Base-by-base conservation (phyloP, 2,113 vertebrate species). In the Spilogale gracilis region DNA sequence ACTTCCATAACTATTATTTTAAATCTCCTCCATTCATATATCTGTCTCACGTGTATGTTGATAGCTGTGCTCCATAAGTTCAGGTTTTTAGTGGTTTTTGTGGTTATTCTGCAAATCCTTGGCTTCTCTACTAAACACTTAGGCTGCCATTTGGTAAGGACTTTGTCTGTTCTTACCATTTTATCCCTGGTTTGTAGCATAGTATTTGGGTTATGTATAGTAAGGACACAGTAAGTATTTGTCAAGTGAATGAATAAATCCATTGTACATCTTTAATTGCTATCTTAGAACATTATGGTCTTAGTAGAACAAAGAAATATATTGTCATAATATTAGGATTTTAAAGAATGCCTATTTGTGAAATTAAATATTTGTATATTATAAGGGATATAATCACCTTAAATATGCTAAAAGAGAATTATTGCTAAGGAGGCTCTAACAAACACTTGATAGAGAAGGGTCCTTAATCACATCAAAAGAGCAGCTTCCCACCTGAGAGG, bases 361-460 rank as follows among this genome's bases (percentile, higher is more conserved):
- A 12, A 90, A 50, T 95, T 95, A 80, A 56, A 76, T 83, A 83
- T 73, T 94, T 98, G n/a, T 89, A 27, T 95, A 13, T 78, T 91
- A 25, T 60, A 67, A 82, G 56, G 43, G 82, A 83, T 48, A 17
- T 87, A 16, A 79, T 81, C 91, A 85, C 52, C 65, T 84, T 67
- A 83, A 96, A 65, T 13, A 45, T 43, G 8, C 27, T 79, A 48
- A 89, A 95, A 97, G 79, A 92, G 17, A 91, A 12, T 17, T 63
- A 58, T 20, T 93, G 30, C 76, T 86, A 78, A 94, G 54, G 43
- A 79, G 76, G 73, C n/a, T 61, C 52, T 90, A 81, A 86, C 45
- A 91, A 85, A 65, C 80, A 43, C 65, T 79, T 90, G 79, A 71
- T 38, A 63, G 65, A 94, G 58, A 91, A 76, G 71, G 63, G 30